Conservation (phyloP, 2,113 vertebrate genomes). For the human region GRCh38 chr3:99679501-99680000, state of each 20-base stretch:
- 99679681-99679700: conserved; percentile 1
- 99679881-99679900: conserved; percentile 62
- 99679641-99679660: not conserved
- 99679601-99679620: not conserved
- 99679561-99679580: not conserved
- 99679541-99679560: not conserved
- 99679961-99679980: conserved; percentile 26
- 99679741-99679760: conserved; percentile 32
- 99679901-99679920: conserved; percentile 42
- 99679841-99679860: conserved; percentile 54
- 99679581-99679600: not conserved
- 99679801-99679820: conserved; percentile 26
- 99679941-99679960: conserved; percentile 44
- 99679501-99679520: not conserved
- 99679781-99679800: conserved; percentile 42
- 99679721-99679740: not conserved
- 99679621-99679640: conserved; percentile 13
- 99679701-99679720: conserved; percentile 6
- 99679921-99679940: conserved; percentile 51
- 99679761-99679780: not conserved
- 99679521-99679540: not conserved
- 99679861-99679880: conserved; percentile 36
- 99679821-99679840: conserved; percentile 58
- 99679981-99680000: conserved; percentile 18
- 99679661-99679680: conserved; percentile 10